Conservation (phyloP, 2,797 vertebrate species). For the Crypturellus tataupa region DNA sequence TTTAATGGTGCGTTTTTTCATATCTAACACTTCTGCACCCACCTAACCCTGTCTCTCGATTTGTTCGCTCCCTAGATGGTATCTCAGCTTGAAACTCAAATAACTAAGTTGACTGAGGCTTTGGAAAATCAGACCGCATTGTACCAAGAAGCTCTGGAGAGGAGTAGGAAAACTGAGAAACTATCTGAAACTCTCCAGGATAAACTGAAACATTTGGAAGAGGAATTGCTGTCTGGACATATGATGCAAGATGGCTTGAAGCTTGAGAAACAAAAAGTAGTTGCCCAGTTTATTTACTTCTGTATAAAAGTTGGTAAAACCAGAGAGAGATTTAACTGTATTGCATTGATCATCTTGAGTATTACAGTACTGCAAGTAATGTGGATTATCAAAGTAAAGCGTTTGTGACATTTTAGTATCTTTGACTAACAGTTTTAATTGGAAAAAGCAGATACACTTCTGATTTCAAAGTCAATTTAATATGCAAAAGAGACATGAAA, state of each 20-base stretch:
- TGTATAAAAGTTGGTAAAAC: neutral
- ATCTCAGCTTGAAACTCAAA: constrained; percentile 82
- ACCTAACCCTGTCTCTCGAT: neutral
- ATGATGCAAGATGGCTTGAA: constrained; percentile 83
- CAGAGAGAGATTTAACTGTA: neutral
- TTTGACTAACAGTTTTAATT: neutral
- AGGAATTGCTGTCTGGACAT: constrained; percentile 84
- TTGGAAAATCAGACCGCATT: constrained; percentile 82
- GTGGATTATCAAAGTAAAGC: neutral
- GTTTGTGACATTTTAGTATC: neutral
- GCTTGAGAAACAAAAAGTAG: constrained; percentile 88
- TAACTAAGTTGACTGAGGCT: constrained; percentile 78
- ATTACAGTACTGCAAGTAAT: neutral
- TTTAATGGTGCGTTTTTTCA: neutral
- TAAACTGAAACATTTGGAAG: constrained; percentile 83
- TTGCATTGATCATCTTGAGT: neutral
- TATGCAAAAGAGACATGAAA: neutral
- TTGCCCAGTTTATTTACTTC: neutral
- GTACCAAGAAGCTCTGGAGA: constrained; percentile 82
- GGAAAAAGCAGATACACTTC: neutral
- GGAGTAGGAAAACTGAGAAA: constrained; percentile 84
- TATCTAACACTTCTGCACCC: neutral
- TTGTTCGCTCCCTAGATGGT: constrained; percentile 76
- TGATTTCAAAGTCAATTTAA: neutral
- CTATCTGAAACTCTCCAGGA: constrained; percentile 82